phyloP scores from a whole-genome alignment of 2,888 invertebrate genomes.

The Lithophane leautieri region DNA sequence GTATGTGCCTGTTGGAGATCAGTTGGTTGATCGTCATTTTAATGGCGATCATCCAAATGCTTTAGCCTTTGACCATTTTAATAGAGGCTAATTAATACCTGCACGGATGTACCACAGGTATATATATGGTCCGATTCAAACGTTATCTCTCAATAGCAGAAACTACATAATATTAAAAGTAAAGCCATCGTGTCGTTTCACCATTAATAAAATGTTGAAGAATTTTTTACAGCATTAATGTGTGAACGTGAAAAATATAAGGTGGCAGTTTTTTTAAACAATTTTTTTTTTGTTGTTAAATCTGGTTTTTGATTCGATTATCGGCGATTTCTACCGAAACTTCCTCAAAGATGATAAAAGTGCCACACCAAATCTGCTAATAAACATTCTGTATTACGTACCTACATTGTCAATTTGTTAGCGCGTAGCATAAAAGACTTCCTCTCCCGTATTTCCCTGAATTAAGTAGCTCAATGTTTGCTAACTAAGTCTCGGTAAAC shows the following conservation, averaged over 20 bases:
- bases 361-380: constrained; percentile 46
- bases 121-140: not conserved
- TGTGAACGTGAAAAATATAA: not conserved
- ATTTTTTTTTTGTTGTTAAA: no score
- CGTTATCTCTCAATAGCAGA: not conserved
- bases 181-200: not conserved
- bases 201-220: not conserved
- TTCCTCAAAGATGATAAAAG: constrained; percentile 35
- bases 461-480: constrained; percentile 83
- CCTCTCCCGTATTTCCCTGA: constrained; percentile 71
- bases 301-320: no score
- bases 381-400: constrained; percentile 56
- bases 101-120: not conserved
- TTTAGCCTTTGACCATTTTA: constrained; percentile 44
- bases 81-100: constrained; percentile 24
- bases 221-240: not conserved
- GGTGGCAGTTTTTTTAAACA: no score
- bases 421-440: constrained; percentile 71
- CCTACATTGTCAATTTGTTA: constrained; percentile 64
- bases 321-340: constrained; percentile 24
- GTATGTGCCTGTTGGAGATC: constrained; percentile 41
- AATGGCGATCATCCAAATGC: no score
- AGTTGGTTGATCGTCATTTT: constrained; percentile 39
- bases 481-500: constrained; percentile 84
- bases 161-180: no score